Conservation (phyloP, 2,888 invertebrate species). For the Thumatha senex region DNA sequence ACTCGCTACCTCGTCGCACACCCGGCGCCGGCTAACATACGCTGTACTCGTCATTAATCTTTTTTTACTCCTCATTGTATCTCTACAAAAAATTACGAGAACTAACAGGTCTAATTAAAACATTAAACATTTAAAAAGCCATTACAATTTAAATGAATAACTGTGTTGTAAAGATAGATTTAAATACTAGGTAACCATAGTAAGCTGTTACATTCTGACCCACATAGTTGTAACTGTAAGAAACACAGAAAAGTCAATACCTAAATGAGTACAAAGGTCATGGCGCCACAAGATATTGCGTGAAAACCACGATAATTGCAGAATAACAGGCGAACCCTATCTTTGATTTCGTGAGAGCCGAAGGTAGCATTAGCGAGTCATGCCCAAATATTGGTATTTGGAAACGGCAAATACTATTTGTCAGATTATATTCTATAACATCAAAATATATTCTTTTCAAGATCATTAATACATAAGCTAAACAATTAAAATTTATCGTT, state of each 20-base stretch:
- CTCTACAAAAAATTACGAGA: conserved; percentile 21
- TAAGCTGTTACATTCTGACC: conserved; percentile 37
- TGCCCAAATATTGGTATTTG: conserved; percentile 11
- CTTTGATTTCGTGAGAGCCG: conserved; percentile 49
- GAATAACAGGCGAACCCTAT: conserved; percentile 60
- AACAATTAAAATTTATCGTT: too few species aligned
- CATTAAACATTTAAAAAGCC: conserved; percentile 1
- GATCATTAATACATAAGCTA: too few species aligned
- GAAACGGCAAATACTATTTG: neutral
- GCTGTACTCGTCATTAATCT: conserved; percentile 51
- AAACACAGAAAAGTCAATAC: conserved; percentile 65
- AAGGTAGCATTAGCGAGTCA: conserved; percentile 22
- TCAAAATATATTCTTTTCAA: too few species aligned
- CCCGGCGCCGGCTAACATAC: conserved; percentile 25
- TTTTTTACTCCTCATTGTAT: conserved; percentile 43
- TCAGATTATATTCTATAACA: too few species aligned
- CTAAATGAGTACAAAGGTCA: conserved; percentile 61
- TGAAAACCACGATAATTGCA: conserved; percentile 59
- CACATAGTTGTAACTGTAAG: conserved; percentile 29
- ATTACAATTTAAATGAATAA: neutral
- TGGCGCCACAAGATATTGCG: conserved; percentile 64
- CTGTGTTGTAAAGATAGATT: conserved; percentile 8
- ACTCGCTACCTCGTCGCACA: conserved; percentile 15
- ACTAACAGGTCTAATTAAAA: conserved; percentile 25
- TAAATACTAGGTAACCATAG: conserved; percentile 20